These are phyloP conservation scores for Pseudopodoces humilis DNA, from an alignment of 2,113 vertebrate genomes.

Conservation along the genomic window DNA sequence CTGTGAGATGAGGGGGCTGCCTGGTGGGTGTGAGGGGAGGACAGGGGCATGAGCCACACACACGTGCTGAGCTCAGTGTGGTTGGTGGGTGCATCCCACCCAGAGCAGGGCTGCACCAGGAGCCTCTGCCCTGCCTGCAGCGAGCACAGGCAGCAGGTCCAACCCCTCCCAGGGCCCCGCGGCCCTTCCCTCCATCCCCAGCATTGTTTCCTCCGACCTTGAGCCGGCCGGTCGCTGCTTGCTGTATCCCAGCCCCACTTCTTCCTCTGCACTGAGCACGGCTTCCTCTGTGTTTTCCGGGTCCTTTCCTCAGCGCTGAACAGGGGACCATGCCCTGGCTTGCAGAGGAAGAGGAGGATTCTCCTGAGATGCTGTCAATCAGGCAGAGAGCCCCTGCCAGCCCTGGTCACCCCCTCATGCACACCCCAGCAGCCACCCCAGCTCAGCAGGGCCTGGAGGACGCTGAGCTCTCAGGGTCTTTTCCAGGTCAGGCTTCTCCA, in stretches of 20 bases:
- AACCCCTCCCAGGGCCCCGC: background rate
- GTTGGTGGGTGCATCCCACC: background rate
- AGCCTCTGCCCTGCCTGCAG: background rate
- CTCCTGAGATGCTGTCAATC: background rate
- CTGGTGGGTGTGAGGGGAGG: accelerated
- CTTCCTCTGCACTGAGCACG: background rate
- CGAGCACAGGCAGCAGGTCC: background rate
- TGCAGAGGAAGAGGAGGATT: background rate
- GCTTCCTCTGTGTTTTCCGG: slow-evolving; percentile 40
- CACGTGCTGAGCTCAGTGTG: accelerated
- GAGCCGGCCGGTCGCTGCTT: background rate
- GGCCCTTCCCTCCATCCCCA: background rate
- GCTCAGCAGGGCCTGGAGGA: background rate
- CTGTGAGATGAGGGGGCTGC: background rate
- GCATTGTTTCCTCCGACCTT: background rate
- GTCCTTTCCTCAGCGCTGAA: background rate
- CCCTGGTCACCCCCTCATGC: background rate
- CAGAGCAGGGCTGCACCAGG: accelerated
- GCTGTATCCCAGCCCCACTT: background rate
- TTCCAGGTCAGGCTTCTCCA: background rate
- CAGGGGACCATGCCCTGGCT: background rate
- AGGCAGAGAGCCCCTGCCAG: background rate
- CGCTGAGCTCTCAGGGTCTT: background rate
- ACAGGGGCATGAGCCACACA: accelerated
- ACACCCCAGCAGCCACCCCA: background rate